Percentiles rank a stretch among this genome's conserved stretches.
phyloP scores from a whole-genome alignment of 2,888 invertebrate species.

The Clitarchus hookeri region DNA sequence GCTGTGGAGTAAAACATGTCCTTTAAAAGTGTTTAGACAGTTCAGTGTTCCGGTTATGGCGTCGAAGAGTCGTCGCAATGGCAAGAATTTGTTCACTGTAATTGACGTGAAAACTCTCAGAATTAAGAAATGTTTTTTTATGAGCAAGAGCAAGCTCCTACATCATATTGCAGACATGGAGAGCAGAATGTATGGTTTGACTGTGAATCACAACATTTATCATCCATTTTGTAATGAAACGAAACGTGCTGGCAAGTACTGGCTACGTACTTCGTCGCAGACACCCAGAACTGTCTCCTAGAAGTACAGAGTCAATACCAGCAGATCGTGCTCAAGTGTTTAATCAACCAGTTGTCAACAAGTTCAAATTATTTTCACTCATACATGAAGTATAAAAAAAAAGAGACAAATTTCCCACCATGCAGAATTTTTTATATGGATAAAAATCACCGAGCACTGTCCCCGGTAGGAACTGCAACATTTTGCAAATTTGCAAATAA shows the following conservation, averaged over 20 bases:
- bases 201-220: not conserved
- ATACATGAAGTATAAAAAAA: not conserved
- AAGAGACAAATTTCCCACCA: slow-evolving; percentile 6
- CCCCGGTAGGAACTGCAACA: not conserved
- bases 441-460: not conserved
- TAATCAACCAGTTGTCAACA: not conserved
- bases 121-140: not conserved
- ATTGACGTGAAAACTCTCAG: not conserved
- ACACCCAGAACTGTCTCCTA: too few relatives aligned
- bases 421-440: not conserved
- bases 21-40: not conserved
- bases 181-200: not conserved
- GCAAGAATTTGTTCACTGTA: not conserved
- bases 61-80: not conserved
- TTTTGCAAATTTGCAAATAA: not conserved
- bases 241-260: not conserved
- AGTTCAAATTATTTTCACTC: not conserved
- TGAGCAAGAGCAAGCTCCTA: not conserved
- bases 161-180: not conserved
- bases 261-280: not conserved
- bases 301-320: not conserved
- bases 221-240: not conserved
- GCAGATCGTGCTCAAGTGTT: not conserved
- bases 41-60: not conserved
- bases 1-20: not conserved